Evolutionary conservation across 2,797 vertebrate species (phyloP).

Genomic region (Brachymystax lenok): DNA sequence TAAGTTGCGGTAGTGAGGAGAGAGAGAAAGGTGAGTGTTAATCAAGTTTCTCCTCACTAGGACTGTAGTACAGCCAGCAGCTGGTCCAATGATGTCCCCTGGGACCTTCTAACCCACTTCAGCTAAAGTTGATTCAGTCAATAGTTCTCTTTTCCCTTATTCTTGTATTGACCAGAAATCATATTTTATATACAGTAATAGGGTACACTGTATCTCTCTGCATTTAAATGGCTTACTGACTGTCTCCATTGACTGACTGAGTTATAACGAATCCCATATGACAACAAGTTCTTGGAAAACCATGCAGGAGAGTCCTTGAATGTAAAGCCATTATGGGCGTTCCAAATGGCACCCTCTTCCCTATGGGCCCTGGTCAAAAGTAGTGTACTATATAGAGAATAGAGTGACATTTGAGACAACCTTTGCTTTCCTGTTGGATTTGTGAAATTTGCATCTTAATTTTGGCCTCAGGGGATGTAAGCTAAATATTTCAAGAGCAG

Average conservation of each 20-base stretch:
- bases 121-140: slow-evolving; percentile 22
- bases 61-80: slow-evolving; percentile 29
- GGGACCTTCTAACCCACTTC: slow-evolving; percentile 45
- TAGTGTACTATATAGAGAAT: neutral
- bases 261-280: neutral
- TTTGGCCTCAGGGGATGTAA: slow-evolving; percentile 5
- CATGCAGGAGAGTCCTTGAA: neutral
- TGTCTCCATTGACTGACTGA: neutral
- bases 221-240: neutral
- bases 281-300: neutral
- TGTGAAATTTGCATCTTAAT: slow-evolving; percentile 23
- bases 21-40: slow-evolving; percentile 34
- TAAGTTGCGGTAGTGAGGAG: slow-evolving; percentile 1
- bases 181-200: slow-evolving; percentile 3
- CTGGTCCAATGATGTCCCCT: slow-evolving; percentile 53
- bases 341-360: too few species aligned
- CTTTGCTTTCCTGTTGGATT: neutral
- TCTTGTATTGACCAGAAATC: slow-evolving; percentile 28
- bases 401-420: neutral
- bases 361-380: neutral
- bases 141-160: slow-evolving; percentile 21
- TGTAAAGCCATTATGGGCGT: neutral
- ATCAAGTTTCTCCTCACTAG: slow-evolving; percentile 49
- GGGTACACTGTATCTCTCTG: slow-evolving; percentile 1
- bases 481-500: slow-evolving; percentile 14